These are phyloP conservation scores for Zaprionus lachaisei DNA, from an alignment of 1,140 invertebrate species.

Conservation along the genomic window DNA sequence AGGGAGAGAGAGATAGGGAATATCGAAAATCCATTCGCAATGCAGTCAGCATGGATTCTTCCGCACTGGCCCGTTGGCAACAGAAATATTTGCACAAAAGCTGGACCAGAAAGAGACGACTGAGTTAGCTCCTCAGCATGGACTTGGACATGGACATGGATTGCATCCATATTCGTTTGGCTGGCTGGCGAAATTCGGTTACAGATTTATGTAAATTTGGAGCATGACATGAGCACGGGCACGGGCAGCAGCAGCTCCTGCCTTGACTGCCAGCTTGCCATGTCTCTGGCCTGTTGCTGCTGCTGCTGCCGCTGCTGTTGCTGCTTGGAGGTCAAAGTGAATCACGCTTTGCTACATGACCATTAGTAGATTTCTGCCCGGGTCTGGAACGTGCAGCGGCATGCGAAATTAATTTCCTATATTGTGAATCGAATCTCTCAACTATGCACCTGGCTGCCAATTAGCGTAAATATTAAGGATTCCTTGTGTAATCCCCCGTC, in stretches of 20 bases:
- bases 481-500: conserved; percentile 31
- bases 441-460: conserved; percentile 77
- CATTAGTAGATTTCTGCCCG: conserved; percentile 64
- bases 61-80: conserved; percentile 54
- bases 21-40: conserved; percentile 24
- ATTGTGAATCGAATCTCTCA: conserved; percentile 32
- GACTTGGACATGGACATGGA: conserved; percentile 32
- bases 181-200: conserved; percentile 58
- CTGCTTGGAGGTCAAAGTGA: conserved; percentile 73
- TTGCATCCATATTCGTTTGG: conserved; percentile 43
- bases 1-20: neutral
- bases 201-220: conserved; percentile 82
- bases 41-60: conserved; percentile 56
- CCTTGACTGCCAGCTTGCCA: neutral
- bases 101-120: conserved; percentile 33
- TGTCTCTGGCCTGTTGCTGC: neutral
- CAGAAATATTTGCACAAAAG: conserved; percentile 27
- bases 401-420: conserved; percentile 74
- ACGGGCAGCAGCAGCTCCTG: neutral
- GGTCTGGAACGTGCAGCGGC: conserved; percentile 65
- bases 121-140: conserved; percentile 30
- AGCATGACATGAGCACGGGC: conserved; percentile 60
- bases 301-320: neutral
- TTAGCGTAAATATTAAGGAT: conserved; percentile 82
- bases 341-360: conserved; percentile 76